A percentile compares a stretch with the other conserved stretches of the same genome.
Evolutionary conservation across 1,140 invertebrate species (phyloP).

Genomic region (Megathymus violae): DNA sequence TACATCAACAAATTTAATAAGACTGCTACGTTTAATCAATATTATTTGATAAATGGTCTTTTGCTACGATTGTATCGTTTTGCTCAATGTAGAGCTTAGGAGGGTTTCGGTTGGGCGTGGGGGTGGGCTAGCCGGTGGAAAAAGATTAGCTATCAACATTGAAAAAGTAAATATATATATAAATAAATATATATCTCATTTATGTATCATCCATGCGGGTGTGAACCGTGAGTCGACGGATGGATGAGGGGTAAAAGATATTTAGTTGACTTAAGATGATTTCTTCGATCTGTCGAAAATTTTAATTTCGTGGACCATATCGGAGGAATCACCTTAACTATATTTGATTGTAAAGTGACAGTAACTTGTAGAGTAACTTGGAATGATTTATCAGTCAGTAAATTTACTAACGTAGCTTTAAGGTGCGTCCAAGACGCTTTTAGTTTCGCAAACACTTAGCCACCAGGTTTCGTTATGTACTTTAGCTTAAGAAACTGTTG

Average conservation of each 20-base stretch:
- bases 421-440: constrained; percentile 63
- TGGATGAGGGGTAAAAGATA: constrained; percentile 11
- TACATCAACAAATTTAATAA: constrained; percentile 11
- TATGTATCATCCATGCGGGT: too few relatives aligned
- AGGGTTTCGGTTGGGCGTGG: constrained; percentile 1
- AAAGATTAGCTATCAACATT: constrained; percentile 21
- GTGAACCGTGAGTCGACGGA: too few relatives aligned
- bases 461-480: constrained; percentile 31
- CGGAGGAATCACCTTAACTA: too few relatives aligned
- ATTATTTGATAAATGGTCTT: constrained; percentile 25
- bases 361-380: too few relatives aligned
- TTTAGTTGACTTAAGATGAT: background rate
- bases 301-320: too few relatives aligned
- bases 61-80: constrained; percentile 29
- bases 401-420: constrained; percentile 32
- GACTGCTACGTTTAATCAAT: constrained; percentile 17
- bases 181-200: too few relatives aligned
- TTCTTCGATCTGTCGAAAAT: too few relatives aligned
- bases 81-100: constrained; percentile 26
- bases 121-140: background rate
- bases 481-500: constrained; percentile 1
- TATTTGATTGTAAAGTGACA: too few relatives aligned
- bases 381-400: constrained; percentile 29
- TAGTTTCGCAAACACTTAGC: constrained; percentile 35
- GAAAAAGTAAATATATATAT: too few relatives aligned